Evolutionary conservation across 2,113 vertebrate species (phyloP).

Genomic region (Furnarius figulus): DNA sequence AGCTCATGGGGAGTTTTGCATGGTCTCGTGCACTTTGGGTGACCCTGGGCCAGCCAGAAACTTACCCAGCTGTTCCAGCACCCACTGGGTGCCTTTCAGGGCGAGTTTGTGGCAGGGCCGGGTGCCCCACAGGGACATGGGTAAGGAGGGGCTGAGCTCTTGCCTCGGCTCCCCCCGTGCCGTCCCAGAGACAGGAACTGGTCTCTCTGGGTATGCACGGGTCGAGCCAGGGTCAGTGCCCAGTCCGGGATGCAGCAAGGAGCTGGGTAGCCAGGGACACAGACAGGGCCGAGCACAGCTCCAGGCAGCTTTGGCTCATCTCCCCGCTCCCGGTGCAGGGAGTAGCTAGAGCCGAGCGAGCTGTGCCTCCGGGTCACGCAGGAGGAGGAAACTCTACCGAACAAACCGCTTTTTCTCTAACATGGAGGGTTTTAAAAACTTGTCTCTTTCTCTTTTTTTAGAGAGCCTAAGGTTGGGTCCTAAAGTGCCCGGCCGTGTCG

Average conservation of each 20-base stretch:
- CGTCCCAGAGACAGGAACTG: not conserved
- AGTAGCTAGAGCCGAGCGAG: not conserved
- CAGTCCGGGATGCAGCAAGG: not conserved
- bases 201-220: not conserved
- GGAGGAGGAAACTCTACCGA: not conserved
- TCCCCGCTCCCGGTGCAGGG: not conserved
- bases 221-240: not conserved
- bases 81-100: not conserved
- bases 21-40: not conserved
- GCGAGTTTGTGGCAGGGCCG: not conserved
- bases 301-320: not conserved
- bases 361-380: not conserved
- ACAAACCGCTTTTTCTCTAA: not conserved
- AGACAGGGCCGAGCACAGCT: not conserved
- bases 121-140: not conserved
- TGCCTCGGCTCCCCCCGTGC: not conserved
- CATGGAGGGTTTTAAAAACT: conserved; percentile 56
- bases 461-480: conserved; percentile 69
- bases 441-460: conserved; percentile 72
- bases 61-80: not conserved
- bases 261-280: conserved; percentile 11
- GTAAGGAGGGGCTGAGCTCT: not conserved
- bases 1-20: not conserved
- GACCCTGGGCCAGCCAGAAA: not conserved
- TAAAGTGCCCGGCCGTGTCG: conserved; percentile 39